Conservation (phyloP, 2,797 vertebrate species). For the Oreochromis mossambicus region DNA sequence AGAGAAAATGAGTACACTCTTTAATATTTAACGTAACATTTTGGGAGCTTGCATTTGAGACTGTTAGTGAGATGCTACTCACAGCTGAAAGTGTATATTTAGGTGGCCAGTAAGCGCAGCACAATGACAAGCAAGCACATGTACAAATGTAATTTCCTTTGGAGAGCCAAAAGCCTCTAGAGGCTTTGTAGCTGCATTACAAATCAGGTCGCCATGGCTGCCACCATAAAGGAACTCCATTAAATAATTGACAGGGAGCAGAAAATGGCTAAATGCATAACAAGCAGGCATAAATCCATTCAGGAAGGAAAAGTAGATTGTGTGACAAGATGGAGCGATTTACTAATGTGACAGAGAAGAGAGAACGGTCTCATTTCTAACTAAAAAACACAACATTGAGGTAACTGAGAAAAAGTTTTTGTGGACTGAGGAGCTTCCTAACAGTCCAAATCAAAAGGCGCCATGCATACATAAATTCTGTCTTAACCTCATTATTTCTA, state of each 20-base stretch:
- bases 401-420: background rate
- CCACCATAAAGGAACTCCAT: constrained; percentile 19
- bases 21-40: constrained; percentile 26
- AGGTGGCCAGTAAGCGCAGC: background rate
- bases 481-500: background rate
- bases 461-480: background rate
- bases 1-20: background rate
- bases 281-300: background rate
- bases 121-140: background rate
- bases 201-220: constrained; percentile 22
- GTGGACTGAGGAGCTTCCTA: background rate
- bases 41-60: background rate
- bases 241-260: constrained; percentile 23
- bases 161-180: background rate
- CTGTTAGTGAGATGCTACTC: background rate
- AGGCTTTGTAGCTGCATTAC: background rate
- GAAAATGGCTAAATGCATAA: constrained; percentile 24
- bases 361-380: background rate
- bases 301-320: background rate
- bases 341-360: background rate
- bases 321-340: background rate
- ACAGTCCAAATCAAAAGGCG: background rate
- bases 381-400: background rate
- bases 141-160: constrained; percentile 6
- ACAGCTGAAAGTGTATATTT: background rate